Evolutionary conservation across 30 jellyfish, hydroid and myxozoan species (phyloP).

Genomic region (Calvadosia cruxmelitensis): DNA sequence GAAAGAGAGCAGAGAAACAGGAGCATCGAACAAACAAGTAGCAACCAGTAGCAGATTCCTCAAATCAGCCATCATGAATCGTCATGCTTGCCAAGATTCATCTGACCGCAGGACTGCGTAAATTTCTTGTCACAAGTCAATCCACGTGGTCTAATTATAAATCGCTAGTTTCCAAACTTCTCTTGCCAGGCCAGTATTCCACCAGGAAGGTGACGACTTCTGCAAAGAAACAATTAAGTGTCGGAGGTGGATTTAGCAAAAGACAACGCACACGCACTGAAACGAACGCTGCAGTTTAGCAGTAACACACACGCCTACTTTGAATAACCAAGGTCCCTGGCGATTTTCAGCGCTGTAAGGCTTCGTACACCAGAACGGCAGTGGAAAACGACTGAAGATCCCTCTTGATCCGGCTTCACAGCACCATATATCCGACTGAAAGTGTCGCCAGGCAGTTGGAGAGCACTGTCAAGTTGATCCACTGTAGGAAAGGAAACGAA

Average conservation of each 20-base stretch:
- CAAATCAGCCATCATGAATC: no score
- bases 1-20: no score
- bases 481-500: conserved; percentile 22
- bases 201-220: conserved; percentile 55
- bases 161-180: background rate
- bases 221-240: conserved; percentile 5
- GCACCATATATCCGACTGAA: conserved; percentile 28
- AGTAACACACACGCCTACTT: conserved; percentile 43
- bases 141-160: no score
- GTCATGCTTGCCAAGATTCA: no score
- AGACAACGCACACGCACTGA: background rate
- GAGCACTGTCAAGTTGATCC: conserved; percentile 31
- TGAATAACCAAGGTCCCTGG: conserved; percentile 49
- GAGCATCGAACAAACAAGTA: no score
- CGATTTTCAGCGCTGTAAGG: conserved; percentile 48
- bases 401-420: conserved; percentile 39
- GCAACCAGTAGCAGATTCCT: no score
- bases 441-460: conserved; percentile 26
- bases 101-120: no score
- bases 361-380: conserved; percentile 82
- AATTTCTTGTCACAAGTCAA: no score
- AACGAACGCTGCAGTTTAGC: background rate
- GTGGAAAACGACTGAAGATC: conserved; percentile 64
- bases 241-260: background rate
- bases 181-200: conserved; percentile 62